Evolutionary conservation across 2,113 vertebrate genomes (phyloP), one percentile per base, ranked within the genome.

Genomic region (Dicaeum eximium): DNA sequence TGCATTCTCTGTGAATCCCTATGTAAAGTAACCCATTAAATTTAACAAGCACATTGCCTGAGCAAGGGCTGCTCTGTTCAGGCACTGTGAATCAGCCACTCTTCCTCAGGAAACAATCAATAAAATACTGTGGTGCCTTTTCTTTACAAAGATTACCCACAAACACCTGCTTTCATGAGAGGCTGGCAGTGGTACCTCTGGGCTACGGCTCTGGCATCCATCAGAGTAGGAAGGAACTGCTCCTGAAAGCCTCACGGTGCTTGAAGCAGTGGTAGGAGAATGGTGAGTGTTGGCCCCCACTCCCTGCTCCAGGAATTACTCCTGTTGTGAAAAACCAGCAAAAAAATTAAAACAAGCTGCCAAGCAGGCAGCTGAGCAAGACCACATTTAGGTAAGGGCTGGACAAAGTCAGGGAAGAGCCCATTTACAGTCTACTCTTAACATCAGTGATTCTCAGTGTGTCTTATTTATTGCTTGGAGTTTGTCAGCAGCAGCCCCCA

Each of bases 241-340:
- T 79, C 35, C 57, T 3, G 1, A 38, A 81, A 79, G 38, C 66
- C 25, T 88, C 21, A 3, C 2, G 0, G 3, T 25, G 31, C 25
- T 27, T 18, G 37, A 58, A 79, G 38, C 0, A 0, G 25, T 20
- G 25, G 20, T 2, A 1, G 37, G 15, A 62, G 10, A 47, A 53
- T 15, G 15, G 15, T 23, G 30, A 74, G 30, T 14, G 25, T 33
- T 54, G 25, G 62, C 4, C 23, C 58, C 50, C 0, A 0, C 10
- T 38, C 22, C 54, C 30, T 69, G 70, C 82, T 85, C 42, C 27
- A n/a, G 19, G 60, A 94, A 71, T 72, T 25, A 64, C 15, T 82
- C 33, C 47, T 61, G 40, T 33, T 51, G 45, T 40, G 47, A 35
- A 81, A 88, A 92, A 88, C 2, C 23, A 75, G 33, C 51, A 58